These are phyloP conservation scores for Ceratina calcarata DNA, from an alignment of 1,140 invertebrate species.

Conservation along the genomic window DNA sequence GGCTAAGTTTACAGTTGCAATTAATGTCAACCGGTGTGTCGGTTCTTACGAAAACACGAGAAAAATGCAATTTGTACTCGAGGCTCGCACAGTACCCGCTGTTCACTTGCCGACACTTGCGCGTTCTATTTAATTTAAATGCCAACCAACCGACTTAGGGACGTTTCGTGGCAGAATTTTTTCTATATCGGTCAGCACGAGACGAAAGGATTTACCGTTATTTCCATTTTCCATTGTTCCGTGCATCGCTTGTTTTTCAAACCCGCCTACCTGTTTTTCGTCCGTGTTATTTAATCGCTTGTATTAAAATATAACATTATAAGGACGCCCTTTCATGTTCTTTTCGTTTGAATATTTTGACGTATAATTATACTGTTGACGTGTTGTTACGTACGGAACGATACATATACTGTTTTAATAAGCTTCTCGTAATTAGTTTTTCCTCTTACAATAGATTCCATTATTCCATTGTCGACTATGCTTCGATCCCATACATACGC, in stretches of 20 bases:
- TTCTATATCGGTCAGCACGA: neutral
- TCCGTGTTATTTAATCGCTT: neutral
- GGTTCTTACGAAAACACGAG: neutral
- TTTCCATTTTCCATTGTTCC: neutral
- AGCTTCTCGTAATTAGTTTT: too few relatives aligned
- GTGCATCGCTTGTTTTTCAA: neutral
- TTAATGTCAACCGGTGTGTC: constrained; percentile 35
- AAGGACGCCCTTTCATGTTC: too few relatives aligned
- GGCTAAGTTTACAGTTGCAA: constrained; percentile 33
- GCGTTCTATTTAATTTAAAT: constrained; percentile 22
- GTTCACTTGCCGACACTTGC: neutral
- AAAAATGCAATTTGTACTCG: constrained; percentile 32
- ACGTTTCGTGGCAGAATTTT: neutral
- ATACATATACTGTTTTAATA: too few relatives aligned
- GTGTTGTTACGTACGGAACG: neutral
- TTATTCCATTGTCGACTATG: too few relatives aligned
- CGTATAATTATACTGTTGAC: neutral
- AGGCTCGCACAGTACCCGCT: neutral
- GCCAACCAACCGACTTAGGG: neutral
- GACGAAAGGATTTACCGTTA: constrained; percentile 9
- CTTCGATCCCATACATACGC: too few relatives aligned
- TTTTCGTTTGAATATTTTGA: neutral
- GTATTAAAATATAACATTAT: neutral
- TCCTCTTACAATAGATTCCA: too few relatives aligned
- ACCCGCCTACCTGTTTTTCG: neutral